phyloP scores from a whole-genome alignment of 2,113 vertebrate genomes.

The Microcebus lehilahytsara region DNA sequence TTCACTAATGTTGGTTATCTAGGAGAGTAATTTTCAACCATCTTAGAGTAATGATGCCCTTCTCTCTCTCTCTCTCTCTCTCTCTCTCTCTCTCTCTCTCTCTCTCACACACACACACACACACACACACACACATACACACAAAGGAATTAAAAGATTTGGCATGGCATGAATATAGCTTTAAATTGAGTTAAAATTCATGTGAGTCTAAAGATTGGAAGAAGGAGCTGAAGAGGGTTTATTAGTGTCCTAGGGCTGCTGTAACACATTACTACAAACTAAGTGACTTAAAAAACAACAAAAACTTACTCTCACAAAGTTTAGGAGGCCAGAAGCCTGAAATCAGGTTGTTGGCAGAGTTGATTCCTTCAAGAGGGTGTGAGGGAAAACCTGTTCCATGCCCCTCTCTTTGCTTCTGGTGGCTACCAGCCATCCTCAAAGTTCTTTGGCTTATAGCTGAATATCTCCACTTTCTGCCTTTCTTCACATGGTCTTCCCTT shows the following conservation, averaged over 20 bases:
- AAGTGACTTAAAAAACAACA: neutral
- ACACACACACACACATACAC: neutral
- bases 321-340: neutral
- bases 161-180: neutral
- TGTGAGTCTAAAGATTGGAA: neutral
- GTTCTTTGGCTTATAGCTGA: neutral
- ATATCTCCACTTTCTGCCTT: neutral
- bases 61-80: no score
- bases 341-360: neutral
- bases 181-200: neutral
- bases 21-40: neutral
- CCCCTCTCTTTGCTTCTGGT: neutral
- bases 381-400: neutral
- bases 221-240: neutral
- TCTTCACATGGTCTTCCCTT: neutral
- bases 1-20: neutral
- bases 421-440: neutral
- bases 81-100: no score
- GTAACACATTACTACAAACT: neutral
- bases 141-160: neutral
- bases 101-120: neutral
- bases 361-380: neutral
- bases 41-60: neutral
- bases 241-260: neutral
- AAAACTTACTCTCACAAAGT: neutral